Conservation (phyloP, 2,888 invertebrate genomes). For the Biston betularia region DNA sequence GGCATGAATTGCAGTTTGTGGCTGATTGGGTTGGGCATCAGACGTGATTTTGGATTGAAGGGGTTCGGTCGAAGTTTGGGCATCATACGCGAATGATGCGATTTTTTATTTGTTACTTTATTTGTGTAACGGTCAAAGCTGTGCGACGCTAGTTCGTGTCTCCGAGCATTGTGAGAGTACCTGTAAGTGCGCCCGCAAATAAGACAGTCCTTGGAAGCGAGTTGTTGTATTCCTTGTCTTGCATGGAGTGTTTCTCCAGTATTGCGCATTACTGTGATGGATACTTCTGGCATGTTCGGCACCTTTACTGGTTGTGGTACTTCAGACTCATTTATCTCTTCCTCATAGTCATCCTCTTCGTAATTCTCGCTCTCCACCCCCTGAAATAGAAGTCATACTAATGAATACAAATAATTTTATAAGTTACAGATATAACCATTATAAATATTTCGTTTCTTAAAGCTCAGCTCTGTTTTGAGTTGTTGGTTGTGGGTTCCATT, state of each 20-base stretch:
- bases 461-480: too few species aligned
- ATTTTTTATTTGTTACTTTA: slow-evolving; percentile 70
- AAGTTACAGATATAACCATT: not conserved
- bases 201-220: slow-evolving; percentile 82
- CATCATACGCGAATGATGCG: slow-evolving; percentile 57
- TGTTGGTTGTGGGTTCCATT: too few species aligned
- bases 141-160: slow-evolving; percentile 81
- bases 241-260: slow-evolving; percentile 77
- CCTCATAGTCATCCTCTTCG: slow-evolving; percentile 70
- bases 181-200: slow-evolving; percentile 81
- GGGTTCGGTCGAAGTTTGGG: slow-evolving; percentile 82
- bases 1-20: slow-evolving; percentile 77
- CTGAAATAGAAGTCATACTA: slow-evolving; percentile 56
- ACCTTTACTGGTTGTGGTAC: slow-evolving; percentile 57
- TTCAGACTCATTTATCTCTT: slow-evolving; percentile 56
- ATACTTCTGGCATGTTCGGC: slow-evolving; percentile 78
- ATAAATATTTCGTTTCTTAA: too few species aligned
- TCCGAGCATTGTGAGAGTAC: slow-evolving; percentile 82
- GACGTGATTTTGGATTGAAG: slow-evolving; percentile 80
- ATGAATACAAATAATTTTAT: not conserved
- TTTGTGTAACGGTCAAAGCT: slow-evolving; percentile 83
- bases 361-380: slow-evolving; percentile 78
- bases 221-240: slow-evolving; percentile 79
- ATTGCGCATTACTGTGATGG: slow-evolving; percentile 81
- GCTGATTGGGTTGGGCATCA: slow-evolving; percentile 82